Evolutionary conservation across 2,888 invertebrate genomes (phyloP), one percentile per base, ranked within the genome.

Genomic region (Sphaerophoria taeniata): DNA sequence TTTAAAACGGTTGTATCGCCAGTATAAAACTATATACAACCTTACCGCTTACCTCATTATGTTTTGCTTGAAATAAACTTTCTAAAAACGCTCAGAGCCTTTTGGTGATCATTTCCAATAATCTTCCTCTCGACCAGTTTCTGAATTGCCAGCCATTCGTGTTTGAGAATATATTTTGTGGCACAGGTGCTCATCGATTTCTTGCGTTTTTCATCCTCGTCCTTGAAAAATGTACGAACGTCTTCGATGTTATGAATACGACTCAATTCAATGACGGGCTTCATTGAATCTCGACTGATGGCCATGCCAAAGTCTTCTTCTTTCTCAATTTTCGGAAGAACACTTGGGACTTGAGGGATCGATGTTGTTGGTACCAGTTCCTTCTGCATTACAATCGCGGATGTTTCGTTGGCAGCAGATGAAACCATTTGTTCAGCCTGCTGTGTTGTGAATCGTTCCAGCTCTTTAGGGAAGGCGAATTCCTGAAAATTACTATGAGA

Each of bases 1-100:
- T 88, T 83, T 36, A 72, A 87, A 49, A 65, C 72, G n/a, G 67
- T 77, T n/a, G 63, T 87, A n/a, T 70, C 51, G 36, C 61, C 82
- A 47, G 73, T 60, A 6, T 31, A 47, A 45, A 45, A 16, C n/a
- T 16, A 65, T 65, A 24, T 24, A 24, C 24, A 24, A 24, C 24
- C 2, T 24, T 24, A n/a, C n/a, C n/a, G n/a, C n/a, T n/a, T n/a
- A n/a, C n/a, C n/a, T n/a, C 11, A 75, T 88, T 89, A 90, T 79
- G 89, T 88, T 90, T 91, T 91, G 82, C 87, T 89, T 31, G 88
- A 79, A 85, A 92, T 89, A 89, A 90, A 91, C 80, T 89, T 90
- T 16, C 88, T 89, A 88, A 91, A 91, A 69, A 90, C 87, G 43
- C 87, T 89, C 2, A 91, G 77, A 4, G 91, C 91, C 61, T 90